phyloP scores from a whole-genome alignment of 2,113 vertebrate species.

The Megalops atlanticus region DNA sequence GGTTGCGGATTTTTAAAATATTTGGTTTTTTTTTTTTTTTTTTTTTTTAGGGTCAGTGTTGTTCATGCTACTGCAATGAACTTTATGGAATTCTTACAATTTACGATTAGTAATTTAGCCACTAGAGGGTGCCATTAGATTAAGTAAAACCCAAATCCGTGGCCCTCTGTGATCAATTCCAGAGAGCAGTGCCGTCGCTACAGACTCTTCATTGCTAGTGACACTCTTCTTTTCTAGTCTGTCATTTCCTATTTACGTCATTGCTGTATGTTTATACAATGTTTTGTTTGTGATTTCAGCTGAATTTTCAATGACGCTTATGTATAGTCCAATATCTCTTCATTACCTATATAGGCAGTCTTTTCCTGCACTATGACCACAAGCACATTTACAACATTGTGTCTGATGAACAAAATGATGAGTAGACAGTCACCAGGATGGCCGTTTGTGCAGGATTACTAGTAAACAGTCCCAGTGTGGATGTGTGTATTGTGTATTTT shows the following conservation, averaged over 20 bases:
- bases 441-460: background rate
- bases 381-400: background rate
- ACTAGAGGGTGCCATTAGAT: constrained; percentile 15
- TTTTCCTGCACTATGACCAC: background rate
- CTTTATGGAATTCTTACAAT: background rate
- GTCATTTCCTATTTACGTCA: background rate
- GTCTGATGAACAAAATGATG: background rate
- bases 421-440: background rate
- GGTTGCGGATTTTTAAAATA: too few relatives aligned
- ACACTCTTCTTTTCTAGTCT: background rate
- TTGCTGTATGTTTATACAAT: background rate
- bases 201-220: background rate
- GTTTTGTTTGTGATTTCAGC: background rate
- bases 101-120: background rate
- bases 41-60: background rate
- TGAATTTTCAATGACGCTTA: background rate
- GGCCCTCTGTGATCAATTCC: too few relatives aligned
- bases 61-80: background rate
- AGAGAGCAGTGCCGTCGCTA: too few relatives aligned
- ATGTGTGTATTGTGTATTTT: background rate
- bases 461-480: background rate
- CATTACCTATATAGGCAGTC: background rate
- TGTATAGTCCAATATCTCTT: background rate
- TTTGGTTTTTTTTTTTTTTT: too few relatives aligned
- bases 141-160: background rate